Evolutionary conservation across 2,888 invertebrate species (phyloP), one percentile per base, ranked within the genome.

Genomic region (Blastobasis adustella): DNA sequence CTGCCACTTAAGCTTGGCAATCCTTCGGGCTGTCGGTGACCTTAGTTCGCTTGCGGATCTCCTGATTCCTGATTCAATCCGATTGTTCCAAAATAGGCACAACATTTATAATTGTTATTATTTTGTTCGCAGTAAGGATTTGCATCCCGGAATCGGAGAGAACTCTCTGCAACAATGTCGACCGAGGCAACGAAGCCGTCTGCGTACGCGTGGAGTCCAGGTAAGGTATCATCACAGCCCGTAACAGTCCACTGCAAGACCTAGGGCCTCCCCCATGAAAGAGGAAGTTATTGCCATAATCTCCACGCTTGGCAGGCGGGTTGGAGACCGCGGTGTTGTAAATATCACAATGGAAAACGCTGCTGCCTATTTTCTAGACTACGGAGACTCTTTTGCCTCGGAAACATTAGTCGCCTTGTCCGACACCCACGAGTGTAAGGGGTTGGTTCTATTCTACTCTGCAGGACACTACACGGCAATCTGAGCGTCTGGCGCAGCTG

Each of bases 141-240:
- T 89, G 88, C 52, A 71, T 82, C 0, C 63, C 73, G 0, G 53
- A 71, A 0, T 53, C 70, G 0, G 56, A 64, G 0, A 49, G 60
- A 0, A 58, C 58, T 0, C 46, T 68, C 0, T 90, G 90, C 51
- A 75, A 76, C 54, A 78, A 73, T 1, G 52, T 90, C 5, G 77
- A 82, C 55, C 74, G 66, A 53, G 86, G 75, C 52, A 89, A 89
- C 52, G 73, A 74, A 49, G 88, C 76, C 0, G 54, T 68, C 1
- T 90, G 90, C 54, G 65, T 72, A 0, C 41, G 49, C 0, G 82
- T 85, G 0, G 73, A 73, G 2, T 82, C 89, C 49, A 86, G 82
- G 89, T 90, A 65, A 61, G 58, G 51, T 52, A 38, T 7, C 4
- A 5, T 4, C 37, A 41, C 47, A 10, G 36, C 9, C 9, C 44